Base-by-base conservation (phyloP, 2,888 invertebrate species). In the Tetragnatha montana region DNA sequence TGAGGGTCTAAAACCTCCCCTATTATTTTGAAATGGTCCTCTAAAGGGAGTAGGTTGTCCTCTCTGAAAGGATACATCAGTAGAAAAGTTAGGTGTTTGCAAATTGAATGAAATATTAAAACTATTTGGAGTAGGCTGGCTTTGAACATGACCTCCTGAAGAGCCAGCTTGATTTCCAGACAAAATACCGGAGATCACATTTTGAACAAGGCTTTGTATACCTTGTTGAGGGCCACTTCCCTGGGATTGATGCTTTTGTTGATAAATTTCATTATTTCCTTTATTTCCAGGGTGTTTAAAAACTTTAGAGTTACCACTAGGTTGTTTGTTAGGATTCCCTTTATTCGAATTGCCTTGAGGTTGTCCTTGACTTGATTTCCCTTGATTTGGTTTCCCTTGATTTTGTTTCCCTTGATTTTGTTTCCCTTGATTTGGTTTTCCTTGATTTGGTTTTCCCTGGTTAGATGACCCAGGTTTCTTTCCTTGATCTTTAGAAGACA, bases 401-500 rank as follows among this genome's bases (percentile, higher is more conserved):
- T 78, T 78, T 8, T 17, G 8, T 3, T 85, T 69, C n/a, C 84
- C 84, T 69, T 69, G 75, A 12, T 69, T 69, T 6, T 12, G 7
- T n/a, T 80, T 22, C 8, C 73, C 19, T 21, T 68, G 49, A 6
- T 35, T 19, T 69, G 35, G 2, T 35, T 60, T 60, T n/a, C 82
- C 82, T 60, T 60, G 51, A n/a, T 82, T 51, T 12, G 73, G 51
- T 51, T 73, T 82, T 12, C 73, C 82, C 10, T 49, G 74, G 51
- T 73, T 73, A 10, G 51, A 82, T 8, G 21, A 78, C 12, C 79
- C 79, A 51, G 78, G 60, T 79, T 49, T 85, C 51, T 51, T 85
- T 8, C 60, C 47, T 47, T 85, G 70, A 17, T 60, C 85, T 78
- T 51, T 85, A 8, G 85, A 85, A 78, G 85, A 85, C 85, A 85